Evolutionary conservation across 2,888 invertebrate species (phyloP).

Genomic region (Eristalis arbustorum): DNA sequence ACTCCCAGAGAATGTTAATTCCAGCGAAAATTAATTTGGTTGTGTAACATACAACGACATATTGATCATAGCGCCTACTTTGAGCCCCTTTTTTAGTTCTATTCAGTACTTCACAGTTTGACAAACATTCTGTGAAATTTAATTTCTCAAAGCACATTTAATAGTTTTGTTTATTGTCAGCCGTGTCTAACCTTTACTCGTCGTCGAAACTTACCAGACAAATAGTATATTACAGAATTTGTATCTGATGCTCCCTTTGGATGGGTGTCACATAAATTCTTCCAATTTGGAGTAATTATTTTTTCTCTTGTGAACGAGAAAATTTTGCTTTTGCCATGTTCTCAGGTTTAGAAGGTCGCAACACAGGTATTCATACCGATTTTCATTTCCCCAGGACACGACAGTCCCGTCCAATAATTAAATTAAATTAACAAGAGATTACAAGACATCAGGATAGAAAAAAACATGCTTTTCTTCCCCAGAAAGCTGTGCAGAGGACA

Average conservation of each 20-base stretch:
- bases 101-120: not conserved
- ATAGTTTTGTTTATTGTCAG: not conserved
- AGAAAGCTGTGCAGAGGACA: not conserved
- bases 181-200: not conserved
- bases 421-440: conserved; percentile 49
- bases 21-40: too few relatives aligned
- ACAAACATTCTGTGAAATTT: not conserved
- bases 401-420: conserved; percentile 37
- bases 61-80: too few relatives aligned
- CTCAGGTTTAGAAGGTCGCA: not conserved
- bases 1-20: too few relatives aligned
- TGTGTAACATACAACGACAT: too few relatives aligned
- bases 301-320: not conserved
- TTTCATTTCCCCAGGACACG: conserved; percentile 12
- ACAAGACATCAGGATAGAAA: conserved; percentile 14
- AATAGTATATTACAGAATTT: not conserved
- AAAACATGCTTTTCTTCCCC: not conserved
- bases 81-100: not conserved
- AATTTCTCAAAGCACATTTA: not conserved
- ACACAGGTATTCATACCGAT: not conserved
- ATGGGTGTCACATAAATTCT: not conserved
- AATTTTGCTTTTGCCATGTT: not conserved
- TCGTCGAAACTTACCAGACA: not conserved
- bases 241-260: not conserved
- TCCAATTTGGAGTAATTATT: not conserved